Evolutionary conservation across 2,888 invertebrate species (phyloP), one percentile per base, ranked within the genome.

Genomic region (Netelia melanura): DNA sequence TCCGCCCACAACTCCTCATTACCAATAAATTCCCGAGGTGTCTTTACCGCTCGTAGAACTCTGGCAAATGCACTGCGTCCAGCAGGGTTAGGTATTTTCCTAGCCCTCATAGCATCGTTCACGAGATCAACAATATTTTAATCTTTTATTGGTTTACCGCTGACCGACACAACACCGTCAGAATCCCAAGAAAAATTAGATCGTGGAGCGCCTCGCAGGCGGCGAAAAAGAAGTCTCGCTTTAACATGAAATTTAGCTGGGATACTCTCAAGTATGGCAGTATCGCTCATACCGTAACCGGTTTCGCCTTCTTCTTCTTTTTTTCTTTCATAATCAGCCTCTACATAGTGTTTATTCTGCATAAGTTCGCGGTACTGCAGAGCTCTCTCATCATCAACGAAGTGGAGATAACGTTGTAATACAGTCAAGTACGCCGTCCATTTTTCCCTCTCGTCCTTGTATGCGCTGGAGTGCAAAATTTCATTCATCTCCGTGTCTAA

Each of bases 41-140:
- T 61, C 23, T 80, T 17, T 2, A 74, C 68, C 23, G 48, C 3
- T 78, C 43, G 68, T 30, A 81, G 61, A 43, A 84, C 38, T 14
- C 14, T 23, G 11, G 84, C 81, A 48, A 81, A 76, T 21, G 71
- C 23, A 2, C 43, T 44, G 67, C 83, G 10, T 86, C 80, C 25
- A 25, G 25, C 25, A 25, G 25, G 25, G 25, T 25, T 25, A 25
- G 25, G 17, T 17, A 17, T 17, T 17, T 17, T 17, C 17, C 17
- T 17, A 17, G 0, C 17, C 17, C 0, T 17, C 17, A 17, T 17
- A 17, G 17, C 17, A 17, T 17, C 17, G 48, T 83, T 83, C 23
- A 81, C 62, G n/a, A 83, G 65, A 62, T 81, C 83, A 17, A 85
- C 54, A 62, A 81, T 83, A 56, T 86, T 86, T 11, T 81, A 77